Evolutionary conservation across 2,113 vertebrate species (phyloP).

Genomic region (Calypte anna): DNA sequence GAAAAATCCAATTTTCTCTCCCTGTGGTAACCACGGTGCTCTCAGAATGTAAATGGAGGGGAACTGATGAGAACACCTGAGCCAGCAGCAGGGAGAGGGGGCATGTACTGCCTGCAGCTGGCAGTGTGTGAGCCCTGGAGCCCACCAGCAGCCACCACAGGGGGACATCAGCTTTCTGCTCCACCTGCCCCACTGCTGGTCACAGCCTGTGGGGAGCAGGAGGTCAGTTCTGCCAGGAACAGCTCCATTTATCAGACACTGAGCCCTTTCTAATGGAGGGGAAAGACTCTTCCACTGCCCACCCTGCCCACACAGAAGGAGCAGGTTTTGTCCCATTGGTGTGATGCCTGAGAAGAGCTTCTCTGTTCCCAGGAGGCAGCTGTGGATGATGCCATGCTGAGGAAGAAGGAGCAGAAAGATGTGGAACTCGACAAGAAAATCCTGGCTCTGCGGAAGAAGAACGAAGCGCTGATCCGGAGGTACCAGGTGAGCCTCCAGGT

Average conservation of each 20-base stretch:
- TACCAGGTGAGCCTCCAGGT: conserved; percentile 84
- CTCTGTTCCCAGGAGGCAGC: conserved; percentile 72
- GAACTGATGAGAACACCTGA: background rate
- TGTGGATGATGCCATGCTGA: conserved; percentile 79
- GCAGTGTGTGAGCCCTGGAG: background rate
- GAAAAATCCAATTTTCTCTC: background rate
- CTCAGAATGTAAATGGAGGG: background rate
- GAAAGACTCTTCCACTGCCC: background rate
- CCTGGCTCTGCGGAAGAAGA: conserved; percentile 92
- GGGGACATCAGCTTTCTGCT: background rate
- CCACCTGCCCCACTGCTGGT: background rate
- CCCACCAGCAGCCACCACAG: background rate
- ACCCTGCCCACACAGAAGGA: background rate
- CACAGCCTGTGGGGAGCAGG: background rate
- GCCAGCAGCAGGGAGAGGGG: background rate
- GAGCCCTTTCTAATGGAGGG: background rate
- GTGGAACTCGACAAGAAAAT: conserved; percentile 93
- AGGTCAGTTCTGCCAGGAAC: background rate
- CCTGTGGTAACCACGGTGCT: background rate
- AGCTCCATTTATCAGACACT: background rate
- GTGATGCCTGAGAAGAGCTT: background rate
- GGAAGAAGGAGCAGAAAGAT: conserved; percentile 89
- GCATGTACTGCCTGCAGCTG: background rate
- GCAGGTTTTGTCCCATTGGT: background rate
- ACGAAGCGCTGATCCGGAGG: conserved; percentile 90